These are phyloP conservation scores for Helarctos malayanus DNA, from an alignment of 2,797 vertebrate species.

Conservation along the genomic window DNA sequence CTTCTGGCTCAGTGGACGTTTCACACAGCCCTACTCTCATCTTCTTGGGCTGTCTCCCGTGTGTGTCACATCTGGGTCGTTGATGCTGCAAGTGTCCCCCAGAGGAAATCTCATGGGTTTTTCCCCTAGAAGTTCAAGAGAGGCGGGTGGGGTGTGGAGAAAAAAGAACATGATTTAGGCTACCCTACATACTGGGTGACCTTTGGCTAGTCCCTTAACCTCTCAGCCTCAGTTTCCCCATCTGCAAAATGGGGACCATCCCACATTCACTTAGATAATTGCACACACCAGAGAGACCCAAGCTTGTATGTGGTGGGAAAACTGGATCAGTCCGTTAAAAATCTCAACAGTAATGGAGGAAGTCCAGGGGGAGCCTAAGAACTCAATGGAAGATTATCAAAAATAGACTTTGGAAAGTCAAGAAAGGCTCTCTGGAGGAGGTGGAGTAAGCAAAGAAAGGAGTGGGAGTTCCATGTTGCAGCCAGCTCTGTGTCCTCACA, in stretches of 20 bases:
- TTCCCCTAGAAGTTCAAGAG: neutral
- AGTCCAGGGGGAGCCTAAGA: neutral
- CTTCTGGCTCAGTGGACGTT: neutral
- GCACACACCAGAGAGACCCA: neutral
- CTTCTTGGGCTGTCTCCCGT: neutral
- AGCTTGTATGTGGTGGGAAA: neutral
- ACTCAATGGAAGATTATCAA: neutral
- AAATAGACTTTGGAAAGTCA: neutral
- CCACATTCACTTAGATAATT: neutral
- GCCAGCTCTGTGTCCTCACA: neutral
- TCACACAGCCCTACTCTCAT: neutral
- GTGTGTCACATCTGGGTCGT: accelerated
- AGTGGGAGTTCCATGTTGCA: neutral
- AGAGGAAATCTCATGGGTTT: neutral
- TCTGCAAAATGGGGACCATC: neutral
- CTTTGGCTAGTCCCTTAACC: neutral
- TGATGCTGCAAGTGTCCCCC: neutral
- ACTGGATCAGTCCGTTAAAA: neutral
- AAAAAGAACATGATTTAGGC: neutral
- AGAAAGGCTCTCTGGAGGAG: neutral
- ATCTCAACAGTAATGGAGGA: neutral
- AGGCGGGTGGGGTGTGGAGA: neutral
- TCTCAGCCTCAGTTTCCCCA: neutral
- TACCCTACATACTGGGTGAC: no score
- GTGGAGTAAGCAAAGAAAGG: neutral